Conservation (phyloP, 2,797 vertebrate species). For the Myotis findleyi region DNA sequence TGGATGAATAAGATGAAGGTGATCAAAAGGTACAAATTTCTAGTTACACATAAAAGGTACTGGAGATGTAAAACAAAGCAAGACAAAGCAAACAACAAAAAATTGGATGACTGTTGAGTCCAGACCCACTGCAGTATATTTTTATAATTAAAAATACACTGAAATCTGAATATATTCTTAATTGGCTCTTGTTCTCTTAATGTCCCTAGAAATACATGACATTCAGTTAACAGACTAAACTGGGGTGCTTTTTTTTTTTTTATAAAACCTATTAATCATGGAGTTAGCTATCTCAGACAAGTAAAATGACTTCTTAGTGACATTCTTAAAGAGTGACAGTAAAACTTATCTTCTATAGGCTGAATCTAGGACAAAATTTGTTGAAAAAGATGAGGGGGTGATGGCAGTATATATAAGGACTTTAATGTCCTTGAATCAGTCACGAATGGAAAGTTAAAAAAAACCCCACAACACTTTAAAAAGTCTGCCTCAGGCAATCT, state of each 20-base stretch:
- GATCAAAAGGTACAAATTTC: neutral
- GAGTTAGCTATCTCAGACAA: conserved; percentile 56
- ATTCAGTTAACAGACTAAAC: conserved; percentile 58
- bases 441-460: conserved; percentile 63
- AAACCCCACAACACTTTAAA: conserved; percentile 60
- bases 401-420: conserved; percentile 66
- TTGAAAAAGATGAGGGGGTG: conserved; percentile 65
- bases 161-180: conserved; percentile 54
- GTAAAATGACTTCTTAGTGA: conserved; percentile 69
- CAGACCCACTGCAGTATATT: neutral
- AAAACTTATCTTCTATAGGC: conserved; percentile 65
- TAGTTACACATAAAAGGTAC: neutral
- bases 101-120: conserved; percentile 4
- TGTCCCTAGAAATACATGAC: conserved; percentile 50
- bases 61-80: neutral
- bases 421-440: conserved; percentile 72
- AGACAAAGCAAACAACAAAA: neutral
- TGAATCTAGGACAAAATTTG: conserved; percentile 74
- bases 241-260: neutral
- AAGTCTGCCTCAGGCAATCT: conserved; percentile 75
- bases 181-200: conserved; percentile 52
- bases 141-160: conserved; percentile 46
- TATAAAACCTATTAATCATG: conserved; percentile 7
- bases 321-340: conserved; percentile 71
- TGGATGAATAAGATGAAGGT: neutral